Evolutionary conservation across 2,797 vertebrate genomes (phyloP).

Genomic region (Hafferia zeledoni): DNA sequence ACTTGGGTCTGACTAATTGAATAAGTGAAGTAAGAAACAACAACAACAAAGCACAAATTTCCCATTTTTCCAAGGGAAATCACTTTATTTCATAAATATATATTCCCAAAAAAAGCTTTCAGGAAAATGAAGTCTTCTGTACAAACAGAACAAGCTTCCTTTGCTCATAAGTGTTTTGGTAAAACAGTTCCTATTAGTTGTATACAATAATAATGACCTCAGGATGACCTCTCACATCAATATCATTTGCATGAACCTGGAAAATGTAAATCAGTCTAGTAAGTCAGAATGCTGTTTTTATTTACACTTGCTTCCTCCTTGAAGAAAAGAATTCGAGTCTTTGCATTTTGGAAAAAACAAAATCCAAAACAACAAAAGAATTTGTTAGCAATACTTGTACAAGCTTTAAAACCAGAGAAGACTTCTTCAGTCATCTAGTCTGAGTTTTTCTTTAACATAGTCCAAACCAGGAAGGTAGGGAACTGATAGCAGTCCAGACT

Average conservation of each 20-base stretch:
- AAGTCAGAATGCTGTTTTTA: neutral
- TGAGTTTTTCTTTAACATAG: neutral
- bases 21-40: neutral
- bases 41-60: neutral
- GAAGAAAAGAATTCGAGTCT: neutral
- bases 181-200: neutral
- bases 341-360: neutral
- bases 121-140: neutral
- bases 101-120: neutral
- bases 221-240: neutral
- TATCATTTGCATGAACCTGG: neutral
- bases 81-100: neutral
- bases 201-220: neutral
- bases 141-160: neutral
- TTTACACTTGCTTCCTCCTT: neutral
- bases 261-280: neutral
- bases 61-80: neutral
- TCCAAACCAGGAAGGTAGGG: neutral
- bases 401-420: neutral
- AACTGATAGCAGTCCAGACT: neutral
- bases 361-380: neutral
- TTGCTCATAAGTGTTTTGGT: neutral
- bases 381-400: neutral
- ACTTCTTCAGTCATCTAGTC: neutral
- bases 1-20: neutral